phyloP scores from a whole-genome alignment of 1,140 invertebrate species.

The Pogonomyrmex barbatus region DNA sequence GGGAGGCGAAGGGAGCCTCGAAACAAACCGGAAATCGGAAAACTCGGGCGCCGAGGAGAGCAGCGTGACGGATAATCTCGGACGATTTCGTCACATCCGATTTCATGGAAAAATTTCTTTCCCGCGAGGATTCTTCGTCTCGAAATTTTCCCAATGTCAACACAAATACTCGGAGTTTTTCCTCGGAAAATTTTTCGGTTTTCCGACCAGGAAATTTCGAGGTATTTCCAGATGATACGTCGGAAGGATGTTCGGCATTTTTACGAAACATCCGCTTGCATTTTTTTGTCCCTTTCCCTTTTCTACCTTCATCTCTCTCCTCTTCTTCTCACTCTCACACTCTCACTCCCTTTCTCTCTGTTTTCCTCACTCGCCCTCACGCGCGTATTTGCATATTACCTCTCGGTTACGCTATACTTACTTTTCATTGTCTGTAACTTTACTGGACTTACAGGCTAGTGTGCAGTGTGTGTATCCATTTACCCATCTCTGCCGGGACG shows the following conservation, averaged over 20 bases:
- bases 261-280: neutral
- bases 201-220: too few relatives aligned
- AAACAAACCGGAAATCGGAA: neutral
- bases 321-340: too few relatives aligned
- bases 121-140: neutral
- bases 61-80: neutral
- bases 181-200: too few relatives aligned
- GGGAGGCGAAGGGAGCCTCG: neutral
- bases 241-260: too few relatives aligned
- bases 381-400: constrained; percentile 5
- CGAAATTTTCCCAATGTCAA: too few relatives aligned
- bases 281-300: neutral
- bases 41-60: neutral
- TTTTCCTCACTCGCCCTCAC: neutral
- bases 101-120: neutral
- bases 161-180: too few relatives aligned
- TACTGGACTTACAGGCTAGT: neutral
- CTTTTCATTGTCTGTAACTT: neutral
- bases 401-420: constrained; percentile 19
- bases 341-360: too few relatives aligned
- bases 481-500: neutral
- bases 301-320: neutral
- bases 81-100: neutral
- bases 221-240: too few relatives aligned
- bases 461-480: neutral